These are phyloP conservation scores for Microctenopoma stevenorrisi DNA, from an alignment of 2,797 vertebrate species.

Conservation along the genomic window DNA sequence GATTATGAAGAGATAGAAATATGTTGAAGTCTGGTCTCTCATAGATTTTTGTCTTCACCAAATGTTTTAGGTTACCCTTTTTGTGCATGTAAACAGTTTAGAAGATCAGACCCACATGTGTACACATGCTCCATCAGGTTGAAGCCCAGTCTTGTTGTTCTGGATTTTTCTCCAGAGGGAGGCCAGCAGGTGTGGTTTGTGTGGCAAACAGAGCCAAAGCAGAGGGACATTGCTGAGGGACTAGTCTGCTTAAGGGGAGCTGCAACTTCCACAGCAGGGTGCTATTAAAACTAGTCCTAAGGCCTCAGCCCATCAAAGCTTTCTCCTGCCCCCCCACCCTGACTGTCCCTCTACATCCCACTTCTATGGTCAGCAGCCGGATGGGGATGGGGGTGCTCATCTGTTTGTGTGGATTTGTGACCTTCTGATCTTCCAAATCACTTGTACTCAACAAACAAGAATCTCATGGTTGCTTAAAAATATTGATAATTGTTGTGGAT, in stretches of 20 bases:
- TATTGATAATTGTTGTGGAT: constrained; percentile 80
- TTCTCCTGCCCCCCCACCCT: constrained; percentile 18
- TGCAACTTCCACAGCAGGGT: constrained; percentile 87
- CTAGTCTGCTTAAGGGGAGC: constrained; percentile 88
- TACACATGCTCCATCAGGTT: constrained; percentile 35
- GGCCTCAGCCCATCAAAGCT: constrained; percentile 53
- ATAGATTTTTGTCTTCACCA: constrained; percentile 77
- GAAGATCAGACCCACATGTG: constrained; percentile 65
- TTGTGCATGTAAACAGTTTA: constrained; percentile 79
- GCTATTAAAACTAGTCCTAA: constrained; percentile 84
- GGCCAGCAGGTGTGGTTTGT: constrained; percentile 10
- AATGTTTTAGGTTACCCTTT: constrained; percentile 80
- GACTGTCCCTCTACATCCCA: constrained; percentile 19
- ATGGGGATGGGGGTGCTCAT: too few relatives aligned
- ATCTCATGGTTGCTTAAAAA: constrained; percentile 75
- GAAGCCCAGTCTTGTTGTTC: constrained; percentile 6
- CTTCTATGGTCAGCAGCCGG: too few relatives aligned
- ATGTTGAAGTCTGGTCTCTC: constrained; percentile 78
- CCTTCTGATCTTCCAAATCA: constrained; percentile 73
- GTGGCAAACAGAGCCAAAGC: constrained; percentile 43
- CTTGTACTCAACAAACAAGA: constrained; percentile 75
- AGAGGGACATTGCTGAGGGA: constrained; percentile 65
- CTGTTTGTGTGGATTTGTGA: constrained; percentile 50
- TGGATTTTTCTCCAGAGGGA: constrained; percentile 19
- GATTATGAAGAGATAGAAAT: constrained; percentile 79